Conservation (phyloP, 2,888 invertebrate species). For the Halictus ligatus region DNA sequence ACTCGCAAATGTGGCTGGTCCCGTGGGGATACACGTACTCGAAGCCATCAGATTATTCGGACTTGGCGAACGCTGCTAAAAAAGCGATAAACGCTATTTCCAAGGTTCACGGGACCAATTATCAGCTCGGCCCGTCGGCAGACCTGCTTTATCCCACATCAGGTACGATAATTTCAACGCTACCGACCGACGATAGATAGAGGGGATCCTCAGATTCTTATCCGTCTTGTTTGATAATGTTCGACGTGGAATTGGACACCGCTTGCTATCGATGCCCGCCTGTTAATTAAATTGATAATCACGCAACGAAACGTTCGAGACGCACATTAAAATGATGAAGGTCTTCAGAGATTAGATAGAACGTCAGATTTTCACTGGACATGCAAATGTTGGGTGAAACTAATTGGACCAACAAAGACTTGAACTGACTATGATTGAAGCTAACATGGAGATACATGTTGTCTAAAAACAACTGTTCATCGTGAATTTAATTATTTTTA, state of each 20-base stretch:
- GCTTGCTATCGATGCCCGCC: neutral
- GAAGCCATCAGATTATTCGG: slow-evolving; percentile 86
- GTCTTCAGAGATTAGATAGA: neutral
- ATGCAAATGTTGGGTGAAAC: neutral
- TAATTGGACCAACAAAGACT: neutral
- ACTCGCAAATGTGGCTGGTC: slow-evolving; percentile 88
- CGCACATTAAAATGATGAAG: neutral
- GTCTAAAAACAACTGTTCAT: neutral
- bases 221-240: slow-evolving; percentile 12
- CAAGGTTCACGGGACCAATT: slow-evolving; percentile 88
- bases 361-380: neutral
- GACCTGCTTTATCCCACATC: slow-evolving; percentile 82
- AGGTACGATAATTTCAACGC: slow-evolving; percentile 69
- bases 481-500: neutral
- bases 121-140: slow-evolving; percentile 86
- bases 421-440: too few species aligned
- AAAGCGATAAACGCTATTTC: slow-evolving; percentile 87
- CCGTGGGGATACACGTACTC: slow-evolving; percentile 87
- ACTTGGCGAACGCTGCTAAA: slow-evolving; percentile 87
- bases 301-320: neutral
- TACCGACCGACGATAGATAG: neutral
- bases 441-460: too few species aligned
- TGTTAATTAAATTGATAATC: slow-evolving; percentile 32
- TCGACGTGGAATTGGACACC: neutral
- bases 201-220: neutral